Evolutionary conservation across 2,888 invertebrate species (phyloP), one percentile per base, ranked within the genome.

Genomic region (Alentia gelatinosa): DNA sequence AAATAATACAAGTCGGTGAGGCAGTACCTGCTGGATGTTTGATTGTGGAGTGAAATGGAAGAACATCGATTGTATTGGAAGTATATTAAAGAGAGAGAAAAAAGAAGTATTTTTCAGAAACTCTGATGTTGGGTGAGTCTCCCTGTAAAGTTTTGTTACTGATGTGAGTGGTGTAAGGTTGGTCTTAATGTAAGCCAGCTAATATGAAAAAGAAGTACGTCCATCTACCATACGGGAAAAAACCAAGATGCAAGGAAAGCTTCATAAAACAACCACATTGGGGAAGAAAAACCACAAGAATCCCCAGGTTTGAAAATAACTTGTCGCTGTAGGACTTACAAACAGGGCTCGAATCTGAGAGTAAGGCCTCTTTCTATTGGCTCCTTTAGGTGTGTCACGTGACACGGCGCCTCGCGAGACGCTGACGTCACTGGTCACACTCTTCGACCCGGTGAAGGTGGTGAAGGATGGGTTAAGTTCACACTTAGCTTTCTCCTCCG

Each of bases 331-430:
- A 19, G 56, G 39, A 79, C 79, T 79, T 79, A 79, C 79, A 79
- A 79, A 79, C 1, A 79, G 79, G 1, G 79, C 79, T 39, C 12
- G 12, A 12, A 79, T 79, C 79, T 79, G 79, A 79, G 37, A 15
- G 79, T 79, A 79, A 35, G 79, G 79, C 79, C 79, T n/a, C 37
- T 79, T 79, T 79, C 79, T 79, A 79, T 79, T 79, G 39, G 39
- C 4, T 79, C 79, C 79, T 79, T 79, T 79, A 23, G 15, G 79
- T 19, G 4, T n/a, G 79, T 37, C 37, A 35, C 35, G 35, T 35
- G 79, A 1, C 79, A 35, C 5, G 39, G 15, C 35, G 35, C 79
- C 39, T 19, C 79, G 74, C 12, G 30, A 26, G 12, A 30, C 37
- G 23, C 39, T 35, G 79, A 26, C 35, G 15, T 19, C 37, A 68